phyloP scores from a whole-genome alignment of 2,888 invertebrate genomes.

The Andrena marginata region DNA sequence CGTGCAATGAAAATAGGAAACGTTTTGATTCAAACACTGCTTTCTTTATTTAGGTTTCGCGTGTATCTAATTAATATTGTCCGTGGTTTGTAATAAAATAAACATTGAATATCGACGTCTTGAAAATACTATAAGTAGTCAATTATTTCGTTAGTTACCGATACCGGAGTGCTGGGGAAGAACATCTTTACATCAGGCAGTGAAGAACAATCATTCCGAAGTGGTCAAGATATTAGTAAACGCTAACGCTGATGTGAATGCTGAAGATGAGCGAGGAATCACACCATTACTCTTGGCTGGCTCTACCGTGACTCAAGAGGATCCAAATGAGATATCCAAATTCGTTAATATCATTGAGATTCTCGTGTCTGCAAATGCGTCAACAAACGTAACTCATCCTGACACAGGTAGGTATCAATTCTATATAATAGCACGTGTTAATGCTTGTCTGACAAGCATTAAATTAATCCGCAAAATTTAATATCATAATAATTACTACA shows the following conservation, averaged over 20 bases:
- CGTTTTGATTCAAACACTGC: not conserved
- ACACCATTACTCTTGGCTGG: constrained; percentile 84
- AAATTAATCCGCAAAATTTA: too few species aligned
- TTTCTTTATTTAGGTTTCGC: not conserved
- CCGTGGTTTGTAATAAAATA: not conserved
- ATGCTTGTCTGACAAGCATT: too few species aligned
- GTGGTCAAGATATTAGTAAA: constrained; percentile 80
- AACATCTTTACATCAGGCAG: constrained; percentile 83
- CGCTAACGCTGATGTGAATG: constrained; percentile 80
- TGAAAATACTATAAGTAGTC: not conserved
- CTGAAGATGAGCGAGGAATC: constrained; percentile 80
- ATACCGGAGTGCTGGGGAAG: constrained; percentile 82
- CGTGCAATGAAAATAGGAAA: not conserved
- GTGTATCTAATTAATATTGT: not conserved
- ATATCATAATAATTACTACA: too few species aligned
- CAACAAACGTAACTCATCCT: constrained; percentile 63
- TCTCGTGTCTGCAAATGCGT: constrained; percentile 77
- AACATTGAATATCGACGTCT: not conserved
- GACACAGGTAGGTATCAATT: constrained; percentile 64
- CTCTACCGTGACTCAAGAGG: constrained; percentile 72
- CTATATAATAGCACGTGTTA: too few species aligned
- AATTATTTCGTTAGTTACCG: constrained; percentile 75
- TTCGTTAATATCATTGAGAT: constrained; percentile 81
- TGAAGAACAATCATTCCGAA: constrained; percentile 80
- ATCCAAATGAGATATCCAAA: constrained; percentile 63